Conservation (phyloP, 2,113 vertebrate genomes). For the Muntiacus muntjak region DNA sequence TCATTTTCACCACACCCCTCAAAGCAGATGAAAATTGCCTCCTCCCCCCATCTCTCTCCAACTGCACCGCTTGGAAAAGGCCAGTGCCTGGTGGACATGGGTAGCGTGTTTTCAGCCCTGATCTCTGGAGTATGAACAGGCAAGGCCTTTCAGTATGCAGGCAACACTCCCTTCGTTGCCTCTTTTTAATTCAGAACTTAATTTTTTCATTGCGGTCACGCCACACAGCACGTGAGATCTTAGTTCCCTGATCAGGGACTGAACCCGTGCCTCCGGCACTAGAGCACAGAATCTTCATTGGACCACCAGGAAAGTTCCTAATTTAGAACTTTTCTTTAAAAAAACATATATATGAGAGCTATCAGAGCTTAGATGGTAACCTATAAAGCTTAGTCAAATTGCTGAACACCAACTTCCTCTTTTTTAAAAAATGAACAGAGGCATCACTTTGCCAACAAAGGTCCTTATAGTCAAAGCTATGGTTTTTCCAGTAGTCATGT, state of each 20-base stretch:
- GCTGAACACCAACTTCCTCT: not conserved
- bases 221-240: not conserved
- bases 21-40: not conserved
- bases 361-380: not conserved
- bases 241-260: not conserved
- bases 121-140: not conserved
- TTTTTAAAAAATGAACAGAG: not conserved
- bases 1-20: not conserved
- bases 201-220: not conserved
- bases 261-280: rapidly evolving
- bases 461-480: not conserved
- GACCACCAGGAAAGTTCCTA: not conserved
- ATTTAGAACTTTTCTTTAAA: not conserved
- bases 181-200: not conserved
- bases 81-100: not conserved
- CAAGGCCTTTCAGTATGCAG: not conserved
- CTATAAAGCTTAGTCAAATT: not conserved
- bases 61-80: not conserved
- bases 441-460: not conserved
- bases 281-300: not conserved
- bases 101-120: not conserved
- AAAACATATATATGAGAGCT: not conserved
- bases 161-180: not conserved
- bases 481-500: not conserved
- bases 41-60: not conserved